These are phyloP conservation scores for Nothobranchius kuhntae DNA, from an alignment of 2,113 vertebrate species.

Conservation along the genomic window DNA sequence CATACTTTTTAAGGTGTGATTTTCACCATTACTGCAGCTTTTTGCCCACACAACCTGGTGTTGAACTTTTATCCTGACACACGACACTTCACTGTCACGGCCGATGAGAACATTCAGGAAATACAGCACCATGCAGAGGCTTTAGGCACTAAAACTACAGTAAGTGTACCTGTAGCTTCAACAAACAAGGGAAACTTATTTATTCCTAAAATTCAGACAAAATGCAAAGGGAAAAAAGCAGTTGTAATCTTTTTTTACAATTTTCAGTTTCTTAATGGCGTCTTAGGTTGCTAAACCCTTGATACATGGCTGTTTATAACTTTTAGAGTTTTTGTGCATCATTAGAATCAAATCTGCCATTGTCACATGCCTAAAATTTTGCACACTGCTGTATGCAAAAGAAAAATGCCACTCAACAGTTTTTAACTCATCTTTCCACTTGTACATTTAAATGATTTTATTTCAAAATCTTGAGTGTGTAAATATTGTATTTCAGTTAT, in stretches of 20 bases:
- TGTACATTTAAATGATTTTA: slow-evolving; percentile 35
- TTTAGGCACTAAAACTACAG: slow-evolving; percentile 9
- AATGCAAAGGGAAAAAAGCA: too few relatives aligned
- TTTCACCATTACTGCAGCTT: neutral
- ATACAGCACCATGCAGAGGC: slow-evolving; percentile 13
- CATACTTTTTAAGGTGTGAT: neutral
- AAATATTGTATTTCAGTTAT: slow-evolving; percentile 59
- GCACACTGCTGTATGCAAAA: neutral
- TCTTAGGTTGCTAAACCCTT: neutral
- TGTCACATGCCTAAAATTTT: slow-evolving; percentile 10
- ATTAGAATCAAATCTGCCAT: neutral
- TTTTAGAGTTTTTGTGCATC: neutral
- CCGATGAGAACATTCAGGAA: slow-evolving; percentile 12
- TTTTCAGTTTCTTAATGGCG: neutral
- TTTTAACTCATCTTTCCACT: slow-evolving; percentile 17
- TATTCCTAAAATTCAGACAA: too few relatives aligned
- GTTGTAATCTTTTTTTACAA: too few relatives aligned
- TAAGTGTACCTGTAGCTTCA: too few relatives aligned
- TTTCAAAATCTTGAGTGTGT: slow-evolving; percentile 52
- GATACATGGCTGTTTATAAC: neutral
- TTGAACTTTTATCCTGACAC: slow-evolving; percentile 1
- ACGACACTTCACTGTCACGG: slow-evolving; percentile 4
- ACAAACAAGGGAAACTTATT: too few relatives aligned
- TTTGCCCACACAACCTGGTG: slow-evolving; percentile 6
- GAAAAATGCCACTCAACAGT: slow-evolving; percentile 9